A percentile compares a stretch with the other conserved stretches of the same genome.
Evolutionary conservation across 2,888 invertebrate species (phyloP).

Genomic region (Scrobipalpa atriplicella): DNA sequence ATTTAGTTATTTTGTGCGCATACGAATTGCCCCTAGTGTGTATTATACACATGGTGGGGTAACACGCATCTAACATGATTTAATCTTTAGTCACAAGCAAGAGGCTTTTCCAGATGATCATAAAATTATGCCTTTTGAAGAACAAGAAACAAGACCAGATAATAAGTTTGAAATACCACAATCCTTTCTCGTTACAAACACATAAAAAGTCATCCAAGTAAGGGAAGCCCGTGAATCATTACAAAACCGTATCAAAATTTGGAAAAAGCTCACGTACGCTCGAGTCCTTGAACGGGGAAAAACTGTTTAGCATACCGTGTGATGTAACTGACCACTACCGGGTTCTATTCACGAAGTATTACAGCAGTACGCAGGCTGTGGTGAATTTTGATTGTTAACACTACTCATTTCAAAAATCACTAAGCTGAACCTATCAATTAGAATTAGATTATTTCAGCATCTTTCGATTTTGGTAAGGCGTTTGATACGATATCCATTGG

Average conservation of each 20-base stretch:
- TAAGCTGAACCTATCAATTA: not conserved
- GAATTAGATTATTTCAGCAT: not conserved
- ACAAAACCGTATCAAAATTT: not conserved
- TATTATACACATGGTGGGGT: too few relatives aligned
- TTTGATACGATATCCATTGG: not conserved
- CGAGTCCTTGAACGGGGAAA: conserved; percentile 18
- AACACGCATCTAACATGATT: too few relatives aligned
- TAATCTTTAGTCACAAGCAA: too few relatives aligned
- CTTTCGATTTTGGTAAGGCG: not conserved
- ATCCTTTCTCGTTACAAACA: not conserved
- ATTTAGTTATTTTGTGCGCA: too few relatives aligned
- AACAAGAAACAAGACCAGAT: too few relatives aligned
- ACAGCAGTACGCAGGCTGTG: not conserved
- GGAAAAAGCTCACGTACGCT: conserved; percentile 14
- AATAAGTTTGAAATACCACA: not conserved
- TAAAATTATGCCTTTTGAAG: too few relatives aligned
- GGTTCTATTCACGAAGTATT: not conserved
- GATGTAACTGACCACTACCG: conserved; percentile 7
- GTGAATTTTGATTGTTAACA: conserved; percentile 2
- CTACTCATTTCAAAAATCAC: not conserved
- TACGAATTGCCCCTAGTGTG: too few relatives aligned
- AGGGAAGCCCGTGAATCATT: conserved; percentile 7
- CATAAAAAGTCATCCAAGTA: not conserved
- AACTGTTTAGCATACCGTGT: not conserved
- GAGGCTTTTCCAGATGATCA: too few relatives aligned